Evolutionary conservation across 37 sponge, comb jelly and placozoan species (phyloP).

Genomic region (Bolinopsis microptera): DNA sequence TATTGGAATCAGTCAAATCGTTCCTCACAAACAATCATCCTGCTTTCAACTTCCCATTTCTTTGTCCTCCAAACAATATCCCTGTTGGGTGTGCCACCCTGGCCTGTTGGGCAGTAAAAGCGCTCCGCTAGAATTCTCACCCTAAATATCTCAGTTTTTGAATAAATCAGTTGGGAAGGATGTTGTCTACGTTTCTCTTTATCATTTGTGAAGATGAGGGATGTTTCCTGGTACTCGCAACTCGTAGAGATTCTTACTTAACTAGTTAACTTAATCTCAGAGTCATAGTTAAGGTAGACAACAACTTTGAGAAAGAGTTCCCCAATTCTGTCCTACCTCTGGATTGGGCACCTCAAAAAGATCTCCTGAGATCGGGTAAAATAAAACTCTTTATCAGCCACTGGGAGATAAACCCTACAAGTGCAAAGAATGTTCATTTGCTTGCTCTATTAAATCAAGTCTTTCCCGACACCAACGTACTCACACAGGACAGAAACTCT

Average conservation of each 20-base stretch:
- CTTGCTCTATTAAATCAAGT: no score
- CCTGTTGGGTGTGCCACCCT: not conserved
- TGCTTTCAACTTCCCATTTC: not conserved
- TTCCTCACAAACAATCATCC: not conserved
- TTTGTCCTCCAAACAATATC: conserved; percentile 8
- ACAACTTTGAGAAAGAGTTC: not conserved
- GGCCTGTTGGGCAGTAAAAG: not conserved
- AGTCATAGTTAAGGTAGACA: not conserved
- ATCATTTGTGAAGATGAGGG: not conserved
- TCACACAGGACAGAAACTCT: no score
- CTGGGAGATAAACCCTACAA: conserved; percentile 14
- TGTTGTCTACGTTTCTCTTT: not conserved
- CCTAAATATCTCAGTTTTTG: not conserved
- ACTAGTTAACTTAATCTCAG: conserved; percentile 3
- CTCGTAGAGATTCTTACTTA: not conserved
- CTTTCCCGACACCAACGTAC: no score
- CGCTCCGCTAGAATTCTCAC: not conserved
- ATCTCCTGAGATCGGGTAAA: not conserved
- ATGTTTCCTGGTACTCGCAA: not conserved
- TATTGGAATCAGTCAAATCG: not conserved
- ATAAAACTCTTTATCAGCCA: conserved; percentile 38
- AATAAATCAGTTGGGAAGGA: not conserved
- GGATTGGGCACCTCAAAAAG: not conserved
- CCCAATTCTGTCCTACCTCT: not conserved
- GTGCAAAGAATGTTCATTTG: no score